These are phyloP conservation scores for Rhagologus leucostigma DNA, from an alignment of 2,113 vertebrate genomes.

Conservation along the genomic window DNA sequence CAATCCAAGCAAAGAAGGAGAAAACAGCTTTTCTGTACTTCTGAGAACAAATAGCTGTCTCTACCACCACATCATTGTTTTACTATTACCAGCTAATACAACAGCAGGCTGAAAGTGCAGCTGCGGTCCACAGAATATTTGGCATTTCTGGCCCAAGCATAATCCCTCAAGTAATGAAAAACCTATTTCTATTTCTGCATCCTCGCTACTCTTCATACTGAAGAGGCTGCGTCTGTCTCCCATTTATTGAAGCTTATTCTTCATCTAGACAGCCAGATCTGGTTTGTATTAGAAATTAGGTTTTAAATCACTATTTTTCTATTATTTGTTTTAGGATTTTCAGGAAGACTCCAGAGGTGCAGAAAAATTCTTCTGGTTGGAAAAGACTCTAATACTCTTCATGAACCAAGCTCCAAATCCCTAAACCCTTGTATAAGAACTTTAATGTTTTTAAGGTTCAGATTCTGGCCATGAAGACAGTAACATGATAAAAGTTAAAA, in stretches of 20 bases:
- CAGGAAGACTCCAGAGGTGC: conserved; percentile 57
- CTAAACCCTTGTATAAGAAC: not conserved
- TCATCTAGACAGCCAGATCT: conserved; percentile 76
- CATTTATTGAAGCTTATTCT: conserved; percentile 82
- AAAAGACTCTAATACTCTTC: conserved; percentile 6
- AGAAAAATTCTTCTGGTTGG: conserved; percentile 53
- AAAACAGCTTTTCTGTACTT: conserved; percentile 61
- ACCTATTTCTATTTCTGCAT: conserved; percentile 79
- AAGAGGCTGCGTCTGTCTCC: conserved; percentile 76
- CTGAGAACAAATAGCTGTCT: conserved; percentile 63
- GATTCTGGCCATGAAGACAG: not conserved
- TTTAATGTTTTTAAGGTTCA: not conserved
- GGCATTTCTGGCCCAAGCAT: conserved; percentile 70
- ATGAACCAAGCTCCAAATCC: conserved; percentile 38
- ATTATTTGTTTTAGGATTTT: conserved; percentile 80
- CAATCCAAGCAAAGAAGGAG: conserved; percentile 57
- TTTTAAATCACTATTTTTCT: conserved; percentile 80
- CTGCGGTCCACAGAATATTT: conserved; percentile 72
- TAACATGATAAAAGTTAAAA: not conserved
- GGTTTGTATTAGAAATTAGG: conserved; percentile 80
- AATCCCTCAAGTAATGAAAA: conserved; percentile 82
- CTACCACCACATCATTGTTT: conserved; percentile 67
- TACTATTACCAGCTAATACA: conserved; percentile 84
- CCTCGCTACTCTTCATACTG: conserved; percentile 76
- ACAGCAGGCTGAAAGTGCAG: conserved; percentile 72